Conservation (phyloP, 2,113 vertebrate species). For the Festucalex cinctus region DNA sequence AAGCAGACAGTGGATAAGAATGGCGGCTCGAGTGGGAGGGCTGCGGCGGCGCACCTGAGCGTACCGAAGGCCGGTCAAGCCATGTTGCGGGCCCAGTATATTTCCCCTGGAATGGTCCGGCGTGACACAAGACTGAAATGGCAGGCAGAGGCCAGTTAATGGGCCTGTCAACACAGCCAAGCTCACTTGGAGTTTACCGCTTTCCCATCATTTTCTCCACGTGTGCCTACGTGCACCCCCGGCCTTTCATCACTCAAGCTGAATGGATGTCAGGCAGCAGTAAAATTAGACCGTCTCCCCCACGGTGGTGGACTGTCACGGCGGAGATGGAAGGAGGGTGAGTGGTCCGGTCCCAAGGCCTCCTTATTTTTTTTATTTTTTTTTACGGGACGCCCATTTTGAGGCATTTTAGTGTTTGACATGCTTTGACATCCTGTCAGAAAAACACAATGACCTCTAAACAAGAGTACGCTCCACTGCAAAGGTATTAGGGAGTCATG, state of each 20-base stretch:
- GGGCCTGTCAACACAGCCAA: conserved; percentile 63
- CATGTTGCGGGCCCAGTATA: conserved; percentile 38
- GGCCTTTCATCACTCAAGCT: conserved; percentile 62
- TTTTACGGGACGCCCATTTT: conserved; percentile 53
- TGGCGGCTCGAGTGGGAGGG: conserved; percentile 3
- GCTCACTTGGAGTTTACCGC: conserved; percentile 49
- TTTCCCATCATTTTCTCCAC: conserved; percentile 44
- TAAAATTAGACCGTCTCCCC: conserved; percentile 72
- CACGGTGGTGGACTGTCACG: conserved; percentile 61
- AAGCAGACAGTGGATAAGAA: conserved; percentile 39
- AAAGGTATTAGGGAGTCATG: conserved; percentile 25
- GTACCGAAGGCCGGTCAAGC: conserved; percentile 40
- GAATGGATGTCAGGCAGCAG: conserved; percentile 65
- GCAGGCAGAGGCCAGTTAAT: conserved; percentile 58
- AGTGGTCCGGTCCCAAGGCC: conserved; percentile 59
- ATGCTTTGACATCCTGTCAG: conserved; percentile 60
- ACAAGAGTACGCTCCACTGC: conserved; percentile 44
- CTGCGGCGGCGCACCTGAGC: conserved; percentile 40
- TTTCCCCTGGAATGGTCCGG: conserved; percentile 52
- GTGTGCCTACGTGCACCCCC: conserved; percentile 21
- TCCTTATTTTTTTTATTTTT: conserved; percentile 19
- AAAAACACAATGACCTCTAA: conserved; percentile 66
- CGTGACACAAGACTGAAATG: conserved; percentile 52
- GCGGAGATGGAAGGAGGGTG: conserved; percentile 52
- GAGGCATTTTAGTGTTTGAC: conserved; percentile 66